Conservation (phyloP, 2,113 vertebrate genomes). For the Microtus montanus region DNA sequence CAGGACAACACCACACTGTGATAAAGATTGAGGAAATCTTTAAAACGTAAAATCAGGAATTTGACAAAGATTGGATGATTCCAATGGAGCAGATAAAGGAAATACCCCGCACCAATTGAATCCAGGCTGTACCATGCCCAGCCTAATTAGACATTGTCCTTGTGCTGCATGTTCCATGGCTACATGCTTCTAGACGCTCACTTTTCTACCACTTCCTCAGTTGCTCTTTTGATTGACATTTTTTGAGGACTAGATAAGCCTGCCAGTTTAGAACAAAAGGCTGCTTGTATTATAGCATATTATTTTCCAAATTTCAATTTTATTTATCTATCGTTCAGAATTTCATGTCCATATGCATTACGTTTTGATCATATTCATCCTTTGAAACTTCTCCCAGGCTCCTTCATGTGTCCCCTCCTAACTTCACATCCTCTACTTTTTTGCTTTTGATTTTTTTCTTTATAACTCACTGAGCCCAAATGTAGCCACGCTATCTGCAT, state of each 20-base stretch:
- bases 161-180: neutral
- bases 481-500: neutral
- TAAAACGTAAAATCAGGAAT: conserved; percentile 22
- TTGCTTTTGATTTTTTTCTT: neutral
- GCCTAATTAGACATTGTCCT: neutral
- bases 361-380: neutral
- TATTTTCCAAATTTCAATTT: neutral
- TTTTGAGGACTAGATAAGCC: neutral
- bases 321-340: neutral
- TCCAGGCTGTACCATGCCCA: neutral
- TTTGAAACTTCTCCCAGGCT: neutral
- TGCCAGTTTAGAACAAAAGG: neutral
- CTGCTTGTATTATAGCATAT: neutral
- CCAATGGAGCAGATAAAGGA: conserved; percentile 31
- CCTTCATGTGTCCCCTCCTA: neutral
- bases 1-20: neutral
- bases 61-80: neutral
- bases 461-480: neutral
- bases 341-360: neutral
- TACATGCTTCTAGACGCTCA: neutral
- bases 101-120: neutral
- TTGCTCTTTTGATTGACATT: neutral
- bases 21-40: conserved; percentile 11
- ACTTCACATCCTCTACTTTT: neutral
- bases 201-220: neutral